These are phyloP conservation scores for Orientallactaga sibirica DNA, from an alignment of 2,797 vertebrate species.

Conservation along the genomic window DNA sequence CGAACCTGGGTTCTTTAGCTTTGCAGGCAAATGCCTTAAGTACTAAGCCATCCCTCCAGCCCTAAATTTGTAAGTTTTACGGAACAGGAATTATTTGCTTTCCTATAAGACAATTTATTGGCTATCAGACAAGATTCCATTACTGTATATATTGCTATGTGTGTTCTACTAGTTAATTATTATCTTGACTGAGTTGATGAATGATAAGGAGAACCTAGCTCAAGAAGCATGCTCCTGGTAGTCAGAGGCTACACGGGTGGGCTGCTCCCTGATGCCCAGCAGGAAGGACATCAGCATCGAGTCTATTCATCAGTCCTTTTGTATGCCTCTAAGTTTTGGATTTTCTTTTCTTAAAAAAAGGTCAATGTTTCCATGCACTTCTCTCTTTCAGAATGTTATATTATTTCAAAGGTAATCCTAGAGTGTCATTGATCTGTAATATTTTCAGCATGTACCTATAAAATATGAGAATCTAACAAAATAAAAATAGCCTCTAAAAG, in stretches of 20 bases:
- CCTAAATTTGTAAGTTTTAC: not conserved
- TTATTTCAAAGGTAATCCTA: constrained; percentile 42
- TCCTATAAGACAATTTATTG: constrained; percentile 20
- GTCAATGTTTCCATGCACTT: not conserved
- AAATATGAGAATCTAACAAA: constrained; percentile 11
- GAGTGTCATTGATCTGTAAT: not conserved
- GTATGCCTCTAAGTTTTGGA: constrained; percentile 4
- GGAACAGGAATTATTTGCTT: not conserved
- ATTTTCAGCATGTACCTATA: constrained; percentile 4
- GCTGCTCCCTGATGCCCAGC: constrained; percentile 8
- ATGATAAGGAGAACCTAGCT: not conserved
- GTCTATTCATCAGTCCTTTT: constrained; percentile 1
- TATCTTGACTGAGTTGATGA: not conserved
- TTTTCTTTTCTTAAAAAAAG: not conserved
- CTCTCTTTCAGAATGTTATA: not conserved
- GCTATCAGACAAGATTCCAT: not conserved
- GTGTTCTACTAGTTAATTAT: not conserved
- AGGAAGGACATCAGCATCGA: not conserved
- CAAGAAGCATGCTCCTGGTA: not conserved
- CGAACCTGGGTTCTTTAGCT: too few species aligned
- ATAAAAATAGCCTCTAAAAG: not conserved
- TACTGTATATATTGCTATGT: not conserved
- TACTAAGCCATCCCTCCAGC: too few species aligned
- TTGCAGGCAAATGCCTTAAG: too few species aligned
- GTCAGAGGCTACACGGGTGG: not conserved